Percentiles rank a stretch among this genome's conserved stretches.
Conservation (phyloP, 2,797 vertebrate species). For the Steatocranus sp. region DNA sequence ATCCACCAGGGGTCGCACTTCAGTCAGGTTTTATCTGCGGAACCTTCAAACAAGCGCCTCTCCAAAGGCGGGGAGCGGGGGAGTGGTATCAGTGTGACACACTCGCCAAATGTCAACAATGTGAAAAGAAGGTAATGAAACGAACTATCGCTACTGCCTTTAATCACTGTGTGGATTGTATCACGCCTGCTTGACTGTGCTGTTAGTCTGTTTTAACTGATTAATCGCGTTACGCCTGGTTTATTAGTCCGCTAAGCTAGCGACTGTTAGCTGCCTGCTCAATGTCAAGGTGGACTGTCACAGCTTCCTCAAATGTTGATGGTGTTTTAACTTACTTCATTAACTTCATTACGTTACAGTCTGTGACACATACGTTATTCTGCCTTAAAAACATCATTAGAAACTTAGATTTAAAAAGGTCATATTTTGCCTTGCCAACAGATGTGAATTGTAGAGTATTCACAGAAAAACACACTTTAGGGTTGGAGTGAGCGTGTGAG, state of each 20-base stretch:
- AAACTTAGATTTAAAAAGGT: not conserved
- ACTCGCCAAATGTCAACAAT: not conserved
- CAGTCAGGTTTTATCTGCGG: slow-evolving; percentile 11
- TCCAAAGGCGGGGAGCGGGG: slow-evolving; percentile 1
- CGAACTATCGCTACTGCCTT: not conserved
- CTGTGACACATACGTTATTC: not conserved
- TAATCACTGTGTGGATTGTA: not conserved
- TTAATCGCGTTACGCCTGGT: not conserved
- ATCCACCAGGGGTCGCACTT: slow-evolving; percentile 54
- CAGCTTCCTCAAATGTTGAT: not conserved
- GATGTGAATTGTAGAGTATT: not conserved
- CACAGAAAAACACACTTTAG: not conserved
- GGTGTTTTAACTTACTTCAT: not conserved
- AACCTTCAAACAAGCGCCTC: slow-evolving; percentile 15
- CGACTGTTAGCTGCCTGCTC: not conserved
- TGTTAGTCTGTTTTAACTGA: not conserved
- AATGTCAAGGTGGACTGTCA: slow-evolving; percentile 14
- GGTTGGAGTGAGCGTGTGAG: not conserved
- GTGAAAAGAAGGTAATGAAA: slow-evolving; percentile 36
- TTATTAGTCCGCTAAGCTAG: not conserved
- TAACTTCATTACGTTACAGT: not conserved
- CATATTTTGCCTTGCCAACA: not conserved
- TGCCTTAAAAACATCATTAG: not conserved
- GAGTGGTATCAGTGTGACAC: slow-evolving; percentile 48
- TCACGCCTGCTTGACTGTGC: not conserved